Evolutionary conservation across 2,797 vertebrate genomes (phyloP).

Genomic region (Steatocranus sp.): DNA sequence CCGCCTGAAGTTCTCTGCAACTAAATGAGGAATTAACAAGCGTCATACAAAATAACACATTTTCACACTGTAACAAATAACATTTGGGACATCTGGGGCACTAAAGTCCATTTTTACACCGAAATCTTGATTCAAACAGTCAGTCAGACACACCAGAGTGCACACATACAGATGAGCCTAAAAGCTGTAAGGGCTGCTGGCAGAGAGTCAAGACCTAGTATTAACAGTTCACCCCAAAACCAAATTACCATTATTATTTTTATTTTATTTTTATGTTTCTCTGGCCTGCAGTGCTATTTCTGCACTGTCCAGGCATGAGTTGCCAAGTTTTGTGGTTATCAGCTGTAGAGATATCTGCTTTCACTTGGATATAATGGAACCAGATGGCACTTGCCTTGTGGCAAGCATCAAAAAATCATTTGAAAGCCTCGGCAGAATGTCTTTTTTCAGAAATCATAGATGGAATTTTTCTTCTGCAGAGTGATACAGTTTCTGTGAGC

Average conservation of each 20-base stretch:
- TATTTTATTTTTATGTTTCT: background rate
- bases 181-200: background rate
- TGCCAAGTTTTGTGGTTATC: background rate
- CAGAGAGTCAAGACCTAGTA: background rate
- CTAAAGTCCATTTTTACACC: background rate
- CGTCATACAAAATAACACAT: background rate
- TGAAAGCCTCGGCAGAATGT: background rate
- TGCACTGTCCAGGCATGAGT: background rate
- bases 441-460: background rate
- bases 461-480: background rate
- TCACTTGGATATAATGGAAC: background rate
- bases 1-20: background rate
- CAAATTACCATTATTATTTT: background rate
- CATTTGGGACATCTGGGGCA: background rate
- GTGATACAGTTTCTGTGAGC: background rate
- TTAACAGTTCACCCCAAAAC: background rate
- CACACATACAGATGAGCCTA: background rate
- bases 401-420: background rate
- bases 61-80: background rate
- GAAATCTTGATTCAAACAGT: background rate
- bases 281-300: background rate
- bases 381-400: background rate
- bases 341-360: background rate
- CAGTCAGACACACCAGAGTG: background rate
- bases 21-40: constrained; percentile 8